Base-by-base conservation (phyloP, 2,113 vertebrate species). In the Paramisgurnus dabryanus region DNA sequence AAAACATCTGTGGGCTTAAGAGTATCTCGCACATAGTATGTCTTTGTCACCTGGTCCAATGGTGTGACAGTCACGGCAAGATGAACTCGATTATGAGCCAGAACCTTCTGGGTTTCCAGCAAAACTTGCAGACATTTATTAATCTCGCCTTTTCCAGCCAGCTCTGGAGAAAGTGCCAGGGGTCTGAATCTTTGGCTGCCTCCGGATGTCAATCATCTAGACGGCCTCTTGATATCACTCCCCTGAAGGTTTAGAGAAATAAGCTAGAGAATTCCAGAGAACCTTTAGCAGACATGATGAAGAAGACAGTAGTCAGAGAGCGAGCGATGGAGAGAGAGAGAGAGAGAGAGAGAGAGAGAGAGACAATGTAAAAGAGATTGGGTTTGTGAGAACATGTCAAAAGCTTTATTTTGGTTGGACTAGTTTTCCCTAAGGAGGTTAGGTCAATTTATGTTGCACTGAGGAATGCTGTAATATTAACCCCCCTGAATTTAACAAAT, bases 141-240 rank as follows among this genome's bases (percentile, higher is more conserved):
- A 85, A 86, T 86, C 80, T 86, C 76, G 80, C 72, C 7, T 13
- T 69, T 71, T 57, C 53, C 67, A 67, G 67, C 71, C 79, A 76
- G 81, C 67, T 74, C 53, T 73, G 83, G 77, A 66, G 53, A 70
- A 50, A 17, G 73, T 78, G 82, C 83, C 79, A 73, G 87, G 83
- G 81, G 84, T 72, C 58, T 82, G 71, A 81, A 80, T 80, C 53
- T 47, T 82, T 84, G 64, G 84, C 86, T 43, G 22, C 71, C 86
- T 91, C 80, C 87, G 76, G 77, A 80, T 85, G 90, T 91, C 90
- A 89, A 88, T 92, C 91, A 91, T 1, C 11, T 45, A 22, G 6
- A 82, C n/a, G 34, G 80, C 78, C 82, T 68, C 39, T 50, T 58
- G 84, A 82, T 89, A 84, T 27, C 45, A 47, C 73, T 85, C 43